These are phyloP conservation scores for Eudorcas thomsonii DNA, from an alignment of 2,113 vertebrate species.

Conservation along the genomic window DNA sequence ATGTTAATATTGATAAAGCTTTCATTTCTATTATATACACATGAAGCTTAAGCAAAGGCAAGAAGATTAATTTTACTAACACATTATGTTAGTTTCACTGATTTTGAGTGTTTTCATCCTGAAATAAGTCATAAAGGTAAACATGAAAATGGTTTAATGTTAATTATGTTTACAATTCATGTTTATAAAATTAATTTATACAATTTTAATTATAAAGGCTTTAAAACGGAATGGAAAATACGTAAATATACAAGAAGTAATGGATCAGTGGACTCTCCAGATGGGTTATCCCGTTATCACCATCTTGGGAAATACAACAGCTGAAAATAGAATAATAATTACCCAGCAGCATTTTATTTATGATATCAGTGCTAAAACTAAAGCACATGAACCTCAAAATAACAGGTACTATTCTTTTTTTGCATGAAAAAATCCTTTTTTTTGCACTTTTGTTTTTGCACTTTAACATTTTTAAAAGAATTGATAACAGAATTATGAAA, in stretches of 20 bases:
- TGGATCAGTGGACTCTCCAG: slow-evolving; percentile 98
- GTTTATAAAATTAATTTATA: slow-evolving; percentile 56
- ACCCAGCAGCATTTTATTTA: slow-evolving; percentile 96
- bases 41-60: neutral
- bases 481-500: neutral
- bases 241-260: slow-evolving; percentile 94
- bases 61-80: slow-evolving; percentile 31
- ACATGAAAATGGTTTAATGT: slow-evolving; percentile 24
- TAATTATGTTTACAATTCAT: slow-evolving; percentile 40
- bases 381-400: slow-evolving; percentile 81
- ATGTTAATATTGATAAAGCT: neutral
- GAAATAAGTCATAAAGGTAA: slow-evolving; percentile 34
- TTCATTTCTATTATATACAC: neutral
- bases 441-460: neutral
- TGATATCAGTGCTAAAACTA: slow-evolving; percentile 84
- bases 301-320: slow-evolving; percentile 91
- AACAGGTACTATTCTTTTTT: slow-evolving; percentile 83
- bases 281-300: slow-evolving; percentile 98
- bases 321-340: slow-evolving; percentile 86
- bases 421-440: neutral
- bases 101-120: slow-evolving; percentile 38
- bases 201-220: slow-evolving; percentile 83
- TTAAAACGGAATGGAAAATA: slow-evolving; percentile 92
- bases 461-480: neutral
- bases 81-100: neutral